These are phyloP conservation scores for Hoplostethus atlanticus DNA, from an alignment of 2,797 vertebrate species.

Conservation along the genomic window DNA sequence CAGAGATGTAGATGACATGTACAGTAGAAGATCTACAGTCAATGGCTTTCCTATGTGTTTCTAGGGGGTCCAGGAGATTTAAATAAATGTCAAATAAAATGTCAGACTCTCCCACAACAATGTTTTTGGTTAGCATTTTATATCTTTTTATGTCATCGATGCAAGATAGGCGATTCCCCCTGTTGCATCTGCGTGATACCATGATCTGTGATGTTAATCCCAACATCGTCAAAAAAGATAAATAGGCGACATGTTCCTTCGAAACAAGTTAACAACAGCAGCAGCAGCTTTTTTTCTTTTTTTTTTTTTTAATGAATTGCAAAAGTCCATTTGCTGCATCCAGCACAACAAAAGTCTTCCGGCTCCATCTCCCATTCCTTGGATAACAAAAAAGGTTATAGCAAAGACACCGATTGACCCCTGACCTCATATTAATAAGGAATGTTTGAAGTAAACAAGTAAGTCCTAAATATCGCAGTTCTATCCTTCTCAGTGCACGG, in stretches of 20 bases:
- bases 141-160: constrained; percentile 26
- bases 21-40: constrained; percentile 84
- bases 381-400: constrained; percentile 34
- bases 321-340: constrained; percentile 77
- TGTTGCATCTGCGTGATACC: constrained; percentile 31
- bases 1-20: constrained; percentile 79
- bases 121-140: constrained; percentile 72
- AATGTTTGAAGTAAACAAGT: constrained; percentile 84
- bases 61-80: constrained; percentile 63
- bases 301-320: constrained; percentile 49
- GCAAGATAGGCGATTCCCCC: constrained; percentile 31
- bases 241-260: constrained; percentile 55
- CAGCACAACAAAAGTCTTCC: constrained; percentile 73
- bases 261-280: constrained; percentile 71
- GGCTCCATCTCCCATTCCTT: constrained; percentile 52
- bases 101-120: constrained; percentile 61
- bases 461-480: constrained; percentile 71
- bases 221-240: constrained; percentile 34
- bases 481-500: constrained; percentile 78
- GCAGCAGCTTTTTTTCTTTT: constrained; percentile 15
- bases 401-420: constrained; percentile 39
- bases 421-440: constrained; percentile 66
- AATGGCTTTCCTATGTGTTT: constrained; percentile 85
- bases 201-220: constrained; percentile 46
- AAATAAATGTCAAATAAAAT: constrained; percentile 72